phyloP scores from a whole-genome alignment of 2,888 invertebrate species.

The Philhelius pedissequus region DNA sequence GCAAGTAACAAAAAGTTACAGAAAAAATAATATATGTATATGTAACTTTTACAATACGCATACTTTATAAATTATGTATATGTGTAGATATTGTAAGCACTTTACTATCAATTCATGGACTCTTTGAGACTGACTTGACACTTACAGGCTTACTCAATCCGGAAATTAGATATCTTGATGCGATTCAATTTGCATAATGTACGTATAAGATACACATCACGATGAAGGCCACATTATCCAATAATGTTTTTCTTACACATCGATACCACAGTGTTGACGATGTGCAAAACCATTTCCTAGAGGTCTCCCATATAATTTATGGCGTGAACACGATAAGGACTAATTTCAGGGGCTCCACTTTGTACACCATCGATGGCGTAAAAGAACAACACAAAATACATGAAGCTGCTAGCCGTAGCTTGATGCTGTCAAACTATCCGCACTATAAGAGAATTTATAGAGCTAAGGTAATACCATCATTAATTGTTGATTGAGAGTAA shows the following conservation, averaged over 20 bases:
- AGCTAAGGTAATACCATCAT: conserved; percentile 20
- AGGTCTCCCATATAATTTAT: conserved; percentile 20
- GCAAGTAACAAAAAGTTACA: neutral
- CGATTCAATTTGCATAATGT: conserved; percentile 62
- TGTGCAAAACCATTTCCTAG: conserved; percentile 34
- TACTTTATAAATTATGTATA: conserved; percentile 10
- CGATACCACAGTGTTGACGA: neutral
- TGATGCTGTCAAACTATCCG: neutral
- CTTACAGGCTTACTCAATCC: neutral
- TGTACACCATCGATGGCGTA: neutral
- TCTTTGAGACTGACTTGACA: neutral
- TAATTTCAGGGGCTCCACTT: conserved; percentile 14
- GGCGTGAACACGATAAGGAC: conserved; percentile 43
- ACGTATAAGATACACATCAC: neutral
- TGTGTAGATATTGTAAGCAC: conserved; percentile 21
- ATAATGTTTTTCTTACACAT: conserved; percentile 18
- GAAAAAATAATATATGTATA: too few species aligned
- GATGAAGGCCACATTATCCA: conserved; percentile 13
- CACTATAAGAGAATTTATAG: neutral
- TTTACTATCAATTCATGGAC: conserved; percentile 25
- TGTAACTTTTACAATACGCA: neutral
- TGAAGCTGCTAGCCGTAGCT: neutral
- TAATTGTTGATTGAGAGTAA: conserved; percentile 44
- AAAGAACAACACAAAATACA: neutral
- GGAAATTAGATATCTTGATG: conserved; percentile 48